Percentiles rank a stretch among this genome's conserved stretches.
Conservation (phyloP, 2,797 vertebrate genomes). For the Myotis vivesi region DNA sequence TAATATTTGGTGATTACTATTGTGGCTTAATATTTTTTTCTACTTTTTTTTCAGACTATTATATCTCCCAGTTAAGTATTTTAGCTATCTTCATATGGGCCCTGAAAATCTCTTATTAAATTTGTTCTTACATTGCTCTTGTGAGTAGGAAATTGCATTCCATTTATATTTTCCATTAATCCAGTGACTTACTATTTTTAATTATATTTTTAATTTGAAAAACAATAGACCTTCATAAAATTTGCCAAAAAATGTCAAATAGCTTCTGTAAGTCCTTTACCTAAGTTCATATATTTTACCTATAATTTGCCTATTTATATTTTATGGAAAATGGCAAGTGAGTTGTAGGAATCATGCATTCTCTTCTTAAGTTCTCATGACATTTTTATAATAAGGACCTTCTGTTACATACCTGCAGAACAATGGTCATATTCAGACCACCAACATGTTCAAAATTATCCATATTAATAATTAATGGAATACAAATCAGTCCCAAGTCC, state of each 20-base stretch:
- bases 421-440: background rate
- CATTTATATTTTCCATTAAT: conserved; percentile 48
- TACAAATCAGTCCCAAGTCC: background rate
- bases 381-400: background rate
- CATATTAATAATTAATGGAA: background rate
- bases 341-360: background rate
- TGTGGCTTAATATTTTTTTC: background rate
- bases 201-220: conserved; percentile 58
- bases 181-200: conserved; percentile 46
- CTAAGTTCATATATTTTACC: background rate
- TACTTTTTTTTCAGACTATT: background rate
- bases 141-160: conserved; percentile 43
- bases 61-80: conserved; percentile 21
- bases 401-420: background rate
- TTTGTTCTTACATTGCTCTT: conserved; percentile 46
- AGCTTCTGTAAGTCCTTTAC: background rate
- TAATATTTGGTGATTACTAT: background rate
- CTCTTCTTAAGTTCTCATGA: background rate
- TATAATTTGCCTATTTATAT: background rate
- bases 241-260: background rate
- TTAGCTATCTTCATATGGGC: background rate
- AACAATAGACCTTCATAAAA: conserved; percentile 16
- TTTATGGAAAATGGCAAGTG: background rate
- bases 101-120: conserved; percentile 60
- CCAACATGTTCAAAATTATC: background rate